These are phyloP conservation scores for Sceloporus tristichus DNA, from an alignment of 2,113 vertebrate genomes.

Conservation along the genomic window DNA sequence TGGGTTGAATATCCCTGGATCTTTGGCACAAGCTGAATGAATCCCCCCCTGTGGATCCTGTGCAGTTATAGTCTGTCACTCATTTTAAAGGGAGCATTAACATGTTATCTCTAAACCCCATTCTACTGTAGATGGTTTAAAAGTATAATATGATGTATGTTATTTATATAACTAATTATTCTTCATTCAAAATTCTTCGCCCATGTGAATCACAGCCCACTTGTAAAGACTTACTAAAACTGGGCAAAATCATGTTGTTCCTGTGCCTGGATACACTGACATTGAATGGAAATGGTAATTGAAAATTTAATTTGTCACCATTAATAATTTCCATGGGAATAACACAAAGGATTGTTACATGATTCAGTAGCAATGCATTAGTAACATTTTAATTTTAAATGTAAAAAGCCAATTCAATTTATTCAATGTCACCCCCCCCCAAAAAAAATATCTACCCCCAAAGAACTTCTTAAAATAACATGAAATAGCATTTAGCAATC, in stretches of 20 bases:
- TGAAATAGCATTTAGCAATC: neutral
- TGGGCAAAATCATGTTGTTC: neutral
- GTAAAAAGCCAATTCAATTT: neutral
- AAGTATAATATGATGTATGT: neutral
- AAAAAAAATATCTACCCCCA: too few species aligned
- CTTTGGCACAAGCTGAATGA: neutral
- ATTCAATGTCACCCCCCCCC: neutral
- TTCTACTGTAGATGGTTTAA: neutral
- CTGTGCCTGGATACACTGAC: neutral
- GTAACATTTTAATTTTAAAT: neutral
- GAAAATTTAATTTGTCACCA: neutral
- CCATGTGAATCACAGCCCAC: conserved; percentile 16
- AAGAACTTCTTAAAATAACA: neutral
- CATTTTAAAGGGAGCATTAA: conserved; percentile 9
- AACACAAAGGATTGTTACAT: neutral
- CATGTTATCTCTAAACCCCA: neutral
- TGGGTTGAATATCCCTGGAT: neutral
- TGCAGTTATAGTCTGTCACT: neutral
- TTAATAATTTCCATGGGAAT: neutral
- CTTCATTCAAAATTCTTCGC: neutral
- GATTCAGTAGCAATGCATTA: neutral
- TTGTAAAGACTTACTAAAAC: neutral
- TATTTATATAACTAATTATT: conserved; percentile 27
- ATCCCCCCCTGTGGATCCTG: neutral
- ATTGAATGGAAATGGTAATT: neutral